Evolutionary conservation across 2,888 invertebrate genomes (phyloP), one percentile per base, ranked within the genome.

Genomic region (Lasioglossum leucozonium): DNA sequence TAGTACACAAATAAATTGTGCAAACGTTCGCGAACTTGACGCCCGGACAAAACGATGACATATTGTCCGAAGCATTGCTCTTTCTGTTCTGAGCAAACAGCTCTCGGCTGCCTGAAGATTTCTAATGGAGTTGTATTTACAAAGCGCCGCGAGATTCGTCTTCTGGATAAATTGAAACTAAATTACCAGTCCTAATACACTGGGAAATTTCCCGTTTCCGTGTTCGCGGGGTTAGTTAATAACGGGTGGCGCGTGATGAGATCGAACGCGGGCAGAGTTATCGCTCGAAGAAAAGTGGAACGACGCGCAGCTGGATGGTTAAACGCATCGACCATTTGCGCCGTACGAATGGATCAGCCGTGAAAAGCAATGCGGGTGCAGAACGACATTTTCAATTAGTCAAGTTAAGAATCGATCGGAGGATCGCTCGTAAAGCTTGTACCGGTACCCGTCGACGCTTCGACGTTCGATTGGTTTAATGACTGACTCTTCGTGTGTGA

Each of bases 331-430:
- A 34, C 34, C 2, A 34, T 2, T 3, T 3, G 34, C 16, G 26
- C 30, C 42, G n/a, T 69, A 51, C 73, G n/a, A 47, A 13, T 47
- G 65, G n/a, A 62, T 80, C 40, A 18, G n/a, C 26, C 37, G 67
- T 47, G 67, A 22, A 51, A 34, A 77, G 51, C 62, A 77, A 51
- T 1, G 65, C 62, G 44, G 79, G 73, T 22, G 62, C 65, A 13
- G 37, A 72, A 72, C 30, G 42, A 58, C 30, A 30, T 80, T 77
- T 71, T 74, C 80, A 77, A 80, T 80, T 72, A 81, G 72, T 55
- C 72, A 67, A 47, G 26, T 55, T 65, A 55, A 51, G 51, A 55
- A 84, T 77, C 77, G 65, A 44, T 72, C 51, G 16, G 5, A 51
- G 42, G n/a, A 58, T 40, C 18, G 30, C 4, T 76, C 78, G 42